These are phyloP conservation scores for Cataglyphis livida DNA, from an alignment of 2,888 invertebrate genomes.

Conservation along the genomic window DNA sequence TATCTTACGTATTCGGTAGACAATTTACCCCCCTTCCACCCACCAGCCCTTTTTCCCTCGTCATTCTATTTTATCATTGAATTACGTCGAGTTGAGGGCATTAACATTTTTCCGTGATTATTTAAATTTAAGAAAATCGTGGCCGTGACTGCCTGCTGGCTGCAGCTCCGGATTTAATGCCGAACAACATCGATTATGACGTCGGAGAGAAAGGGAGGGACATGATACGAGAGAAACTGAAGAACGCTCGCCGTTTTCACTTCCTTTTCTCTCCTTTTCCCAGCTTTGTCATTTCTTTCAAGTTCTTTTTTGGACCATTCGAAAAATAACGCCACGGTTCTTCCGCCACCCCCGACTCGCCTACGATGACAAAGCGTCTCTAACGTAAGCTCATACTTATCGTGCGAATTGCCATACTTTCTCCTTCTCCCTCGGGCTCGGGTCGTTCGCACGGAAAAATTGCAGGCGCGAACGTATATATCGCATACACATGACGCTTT, in stretches of 20 bases:
- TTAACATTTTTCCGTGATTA: slow-evolving; percentile 84
- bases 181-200: slow-evolving; percentile 57
- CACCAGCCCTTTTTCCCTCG: background rate
- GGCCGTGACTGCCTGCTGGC: slow-evolving; percentile 64
- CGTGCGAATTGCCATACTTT: slow-evolving; percentile 54
- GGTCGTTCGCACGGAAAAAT: slow-evolving; percentile 37
- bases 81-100: slow-evolving; percentile 76
- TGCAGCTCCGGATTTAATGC: slow-evolving; percentile 59
- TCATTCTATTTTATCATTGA: slow-evolving; percentile 82
- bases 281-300: slow-evolving; percentile 33
- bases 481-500: slow-evolving; percentile 8
- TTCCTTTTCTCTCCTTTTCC: slow-evolving; percentile 41
- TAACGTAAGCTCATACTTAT: slow-evolving; percentile 41
- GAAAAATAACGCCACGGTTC: slow-evolving; percentile 62
- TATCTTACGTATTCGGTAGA: slow-evolving; percentile 42
- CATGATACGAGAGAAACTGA: background rate
- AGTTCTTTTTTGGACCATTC: slow-evolving; percentile 55
- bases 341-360: background rate
- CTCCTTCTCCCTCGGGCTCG: slow-evolving; percentile 38
- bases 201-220: slow-evolving; percentile 1
- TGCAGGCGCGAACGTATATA: slow-evolving; percentile 10
- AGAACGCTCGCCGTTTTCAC: slow-evolving; percentile 21
- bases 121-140: slow-evolving; percentile 83
- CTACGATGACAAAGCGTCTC: slow-evolving; percentile 65
- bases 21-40: slow-evolving; percentile 25